A percentile compares a stretch with the other conserved stretches of the same genome.
Conservation (phyloP, 2,113 vertebrate species). For the Actinemys pallida region DNA sequence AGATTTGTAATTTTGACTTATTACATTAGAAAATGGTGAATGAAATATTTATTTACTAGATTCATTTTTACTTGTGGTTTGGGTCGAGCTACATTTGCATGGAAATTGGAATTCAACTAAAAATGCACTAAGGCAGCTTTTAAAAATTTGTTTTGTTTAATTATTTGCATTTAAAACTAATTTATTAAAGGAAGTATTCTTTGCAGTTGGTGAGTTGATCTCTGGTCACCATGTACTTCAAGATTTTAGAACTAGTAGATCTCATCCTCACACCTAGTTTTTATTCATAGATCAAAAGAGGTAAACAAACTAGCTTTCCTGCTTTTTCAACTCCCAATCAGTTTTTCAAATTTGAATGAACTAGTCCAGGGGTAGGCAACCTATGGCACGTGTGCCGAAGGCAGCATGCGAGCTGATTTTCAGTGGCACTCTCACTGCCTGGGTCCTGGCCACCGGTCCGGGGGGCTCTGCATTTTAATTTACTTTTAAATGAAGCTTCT, state of each 20-base stretch:
- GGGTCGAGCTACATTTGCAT: background rate
- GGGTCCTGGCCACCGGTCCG: too few species aligned
- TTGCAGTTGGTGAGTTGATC: background rate
- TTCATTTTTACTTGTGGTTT: background rate
- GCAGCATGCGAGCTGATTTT: too few species aligned
- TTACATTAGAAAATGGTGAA: background rate
- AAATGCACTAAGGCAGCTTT: accelerated
- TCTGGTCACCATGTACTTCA: background rate
- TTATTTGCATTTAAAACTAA: background rate
- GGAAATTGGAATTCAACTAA: background rate
- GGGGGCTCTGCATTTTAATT: too few species aligned
- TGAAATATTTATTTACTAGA: background rate
- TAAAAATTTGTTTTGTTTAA: accelerated
- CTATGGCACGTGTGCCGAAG: too few species aligned
- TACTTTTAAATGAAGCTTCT: too few species aligned
- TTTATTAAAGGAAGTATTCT: background rate
- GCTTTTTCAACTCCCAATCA: background rate
- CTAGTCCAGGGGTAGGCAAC: background rate
- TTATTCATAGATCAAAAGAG: background rate
- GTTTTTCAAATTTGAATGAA: background rate
- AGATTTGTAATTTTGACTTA: background rate
- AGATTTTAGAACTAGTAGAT: background rate
- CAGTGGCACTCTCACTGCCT: too few species aligned
- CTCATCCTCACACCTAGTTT: background rate
- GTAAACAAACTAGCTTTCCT: background rate